A percentile compares a stretch with the other conserved stretches of the same genome.
Evolutionary conservation across 2,797 vertebrate genomes (phyloP).

Genomic region (Spondyliosoma cantharus): DNA sequence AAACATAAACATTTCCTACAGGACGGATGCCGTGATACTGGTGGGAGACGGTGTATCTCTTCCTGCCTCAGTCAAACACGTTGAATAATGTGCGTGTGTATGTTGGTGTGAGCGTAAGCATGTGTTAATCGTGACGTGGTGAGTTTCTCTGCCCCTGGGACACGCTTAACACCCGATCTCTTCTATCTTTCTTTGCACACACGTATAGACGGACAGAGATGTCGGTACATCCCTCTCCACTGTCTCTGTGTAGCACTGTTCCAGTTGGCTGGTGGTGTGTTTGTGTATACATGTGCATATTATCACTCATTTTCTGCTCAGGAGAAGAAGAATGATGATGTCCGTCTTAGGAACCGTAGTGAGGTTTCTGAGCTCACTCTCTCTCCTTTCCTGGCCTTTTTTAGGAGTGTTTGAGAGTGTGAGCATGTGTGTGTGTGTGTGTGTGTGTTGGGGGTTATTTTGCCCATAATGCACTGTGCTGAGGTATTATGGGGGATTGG

Average conservation of each 20-base stretch:
- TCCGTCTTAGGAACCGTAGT: constrained; percentile 59
- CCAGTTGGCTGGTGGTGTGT: constrained; percentile 51
- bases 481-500: constrained; percentile 80
- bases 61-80: constrained; percentile 4
- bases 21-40: constrained; percentile 6
- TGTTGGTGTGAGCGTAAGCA: background rate
- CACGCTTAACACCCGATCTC: constrained; percentile 18
- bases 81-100: constrained; percentile 3
- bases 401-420: constrained; percentile 70
- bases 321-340: constrained; percentile 44
- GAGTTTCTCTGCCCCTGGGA: constrained; percentile 26
- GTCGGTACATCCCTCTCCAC: constrained; percentile 31
- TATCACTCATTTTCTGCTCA: constrained; percentile 58
- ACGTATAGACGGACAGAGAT: constrained; percentile 27
- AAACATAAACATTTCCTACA: background rate
- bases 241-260: constrained; percentile 37
- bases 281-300: constrained; percentile 57
- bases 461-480: constrained; percentile 76
- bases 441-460: constrained; percentile 65
- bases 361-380: constrained; percentile 45
- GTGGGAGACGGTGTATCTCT: background rate
- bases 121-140: constrained; percentile 30
- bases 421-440: constrained; percentile 21
- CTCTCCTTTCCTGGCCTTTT: constrained; percentile 70
- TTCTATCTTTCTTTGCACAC: constrained; percentile 4